These are phyloP conservation scores for Dendrocopos noguchii DNA, from an alignment of 2,113 vertebrate species.

Conservation along the genomic window DNA sequence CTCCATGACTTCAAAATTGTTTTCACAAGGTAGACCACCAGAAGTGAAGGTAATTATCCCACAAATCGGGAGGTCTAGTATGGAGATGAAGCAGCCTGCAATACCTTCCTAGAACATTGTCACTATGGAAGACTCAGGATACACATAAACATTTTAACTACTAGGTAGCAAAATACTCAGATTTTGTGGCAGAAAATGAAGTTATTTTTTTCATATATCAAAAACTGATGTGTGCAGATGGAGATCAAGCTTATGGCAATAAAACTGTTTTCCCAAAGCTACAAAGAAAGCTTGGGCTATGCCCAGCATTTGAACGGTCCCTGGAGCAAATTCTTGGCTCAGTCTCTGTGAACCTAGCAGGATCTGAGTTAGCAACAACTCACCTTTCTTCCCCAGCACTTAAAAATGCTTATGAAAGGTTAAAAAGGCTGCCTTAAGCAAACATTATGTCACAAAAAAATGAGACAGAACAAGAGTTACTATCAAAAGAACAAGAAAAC, in stretches of 20 bases:
- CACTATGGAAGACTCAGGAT: not conserved
- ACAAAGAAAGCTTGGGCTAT: not conserved
- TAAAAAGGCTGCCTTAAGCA: not conserved
- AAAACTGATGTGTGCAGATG: constrained; percentile 6
- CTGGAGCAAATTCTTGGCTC: constrained; percentile 18
- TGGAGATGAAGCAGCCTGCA: not conserved
- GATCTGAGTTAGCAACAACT: not conserved
- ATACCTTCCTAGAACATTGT: not conserved
- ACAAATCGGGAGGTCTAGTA: not conserved
- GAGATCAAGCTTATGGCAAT: not conserved
- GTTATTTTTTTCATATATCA: not conserved
- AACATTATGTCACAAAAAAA: not conserved
- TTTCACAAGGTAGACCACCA: not conserved
- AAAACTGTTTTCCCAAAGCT: constrained; percentile 4
- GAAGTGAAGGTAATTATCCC: not conserved
- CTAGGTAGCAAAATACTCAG: not conserved
- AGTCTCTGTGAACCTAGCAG: not conserved
- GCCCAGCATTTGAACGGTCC: not conserved
- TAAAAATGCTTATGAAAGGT: not conserved
- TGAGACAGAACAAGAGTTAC: not conserved
- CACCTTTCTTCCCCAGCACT: not conserved
- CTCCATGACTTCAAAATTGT: not conserved
- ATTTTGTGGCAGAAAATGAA: not conserved
- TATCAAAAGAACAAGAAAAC: not conserved
- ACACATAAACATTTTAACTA: not conserved